Base-by-base conservation (phyloP, 2,797 vertebrate genomes). In the Mus spretus region DNA sequence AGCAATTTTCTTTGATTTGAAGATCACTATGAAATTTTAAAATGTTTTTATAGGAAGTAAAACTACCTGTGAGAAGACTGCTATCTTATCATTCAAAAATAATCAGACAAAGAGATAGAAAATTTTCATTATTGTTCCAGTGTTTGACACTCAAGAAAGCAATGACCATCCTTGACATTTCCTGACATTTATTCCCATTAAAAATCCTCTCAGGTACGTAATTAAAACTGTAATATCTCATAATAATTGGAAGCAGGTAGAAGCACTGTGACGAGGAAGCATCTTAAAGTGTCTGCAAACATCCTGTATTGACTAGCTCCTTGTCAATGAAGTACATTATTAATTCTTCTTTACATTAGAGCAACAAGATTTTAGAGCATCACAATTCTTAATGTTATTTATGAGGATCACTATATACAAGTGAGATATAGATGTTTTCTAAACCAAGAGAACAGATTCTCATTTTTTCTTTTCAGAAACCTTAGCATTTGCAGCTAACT, bases 401-500 rank as follows among this genome's bases (percentile, higher is more conserved):
- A 67, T 87, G 6, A 24, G 81, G 12, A 95, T 37, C 67, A 5
- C 4, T 55, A 10, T 57, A 44, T 84, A 40, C 0, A 26, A n/a
- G 85, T 90, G 47, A 40, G 82, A 95, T 9, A 44, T 1, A 82
- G 3, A 75, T 57, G 80, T 88, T 97, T 95, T 67, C 44, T 94
- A 87, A 95, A 40, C 63, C 53, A 70, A 92, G 72, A 26, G 22
- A 37, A 81, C 11, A 44, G 67, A 93, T 67, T 90, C 3, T 79
- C 61, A 74, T 14, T 72, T 96, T 96, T 95, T 70, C 17, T 78
- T 92, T 70, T 26, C 44, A 72, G 26, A 96, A 67, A 50, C 57
- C 4, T 96, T 97, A 89, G 81, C 10, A 78, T 19, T 96, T 95
- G 34, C 2, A 80, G 88, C 1, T 92, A 93, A 80, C 4, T 89